Conservation (phyloP, 2,888 invertebrate species). For the Ormyrus rosae region DNA sequence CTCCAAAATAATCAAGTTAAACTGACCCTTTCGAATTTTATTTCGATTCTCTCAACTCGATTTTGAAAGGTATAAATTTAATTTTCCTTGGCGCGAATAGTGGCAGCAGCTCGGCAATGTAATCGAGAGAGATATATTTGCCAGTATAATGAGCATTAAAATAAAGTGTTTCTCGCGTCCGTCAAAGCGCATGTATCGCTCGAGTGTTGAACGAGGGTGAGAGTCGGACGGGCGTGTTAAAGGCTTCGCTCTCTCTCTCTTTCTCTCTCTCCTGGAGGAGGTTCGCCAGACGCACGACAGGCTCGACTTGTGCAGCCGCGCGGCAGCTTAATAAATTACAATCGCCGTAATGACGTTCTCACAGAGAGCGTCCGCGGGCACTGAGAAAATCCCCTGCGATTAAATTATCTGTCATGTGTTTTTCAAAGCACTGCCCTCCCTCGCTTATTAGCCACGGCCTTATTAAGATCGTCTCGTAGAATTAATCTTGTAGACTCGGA, state of each 20-base stretch:
- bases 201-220: conserved; percentile 49
- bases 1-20: too few species aligned
- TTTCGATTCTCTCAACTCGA: too few species aligned
- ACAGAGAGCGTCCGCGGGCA: conserved; percentile 1
- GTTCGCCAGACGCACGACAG: conserved; percentile 11
- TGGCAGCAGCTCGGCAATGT: not conserved
- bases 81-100: too few species aligned
- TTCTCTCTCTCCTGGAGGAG: conserved; percentile 12
- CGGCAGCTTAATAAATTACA: conserved; percentile 73
- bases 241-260: not conserved
- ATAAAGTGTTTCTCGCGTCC: conserved; percentile 32
- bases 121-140: conserved; percentile 41
- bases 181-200: conserved; percentile 3
- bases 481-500: conserved; percentile 34
- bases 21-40: too few species aligned
- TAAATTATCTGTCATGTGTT: conserved; percentile 63
- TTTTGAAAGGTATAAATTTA: too few species aligned
- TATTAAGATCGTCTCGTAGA: conserved; percentile 38
- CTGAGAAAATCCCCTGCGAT: conserved; percentile 57
- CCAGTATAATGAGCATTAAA: conserved; percentile 30
- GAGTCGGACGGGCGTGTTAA: conserved; percentile 35
- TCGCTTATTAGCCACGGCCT: conserved; percentile 51
- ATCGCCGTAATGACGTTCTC: conserved; percentile 66
- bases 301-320: conserved; percentile 46
- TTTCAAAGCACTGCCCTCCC: conserved; percentile 28